Percentiles rank a stretch among this genome's conserved stretches.
phyloP scores from a whole-genome alignment of 2,113 vertebrate species.

The Mormoops blainvillei region DNA sequence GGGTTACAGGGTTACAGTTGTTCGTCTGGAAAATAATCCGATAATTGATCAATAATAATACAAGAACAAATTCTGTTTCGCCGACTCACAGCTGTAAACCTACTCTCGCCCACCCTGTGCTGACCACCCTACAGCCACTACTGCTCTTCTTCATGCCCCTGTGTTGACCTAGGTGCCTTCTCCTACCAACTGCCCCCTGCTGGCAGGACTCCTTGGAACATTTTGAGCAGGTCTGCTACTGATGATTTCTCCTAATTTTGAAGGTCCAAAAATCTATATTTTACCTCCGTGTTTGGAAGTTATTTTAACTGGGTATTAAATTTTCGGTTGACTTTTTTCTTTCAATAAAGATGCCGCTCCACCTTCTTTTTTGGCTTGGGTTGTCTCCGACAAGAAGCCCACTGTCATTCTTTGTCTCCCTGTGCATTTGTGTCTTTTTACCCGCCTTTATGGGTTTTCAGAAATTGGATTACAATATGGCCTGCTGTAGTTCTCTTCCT shows the following conservation, averaged over 20 bases:
- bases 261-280: neutral
- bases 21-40: too few relatives aligned
- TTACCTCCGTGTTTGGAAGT: neutral
- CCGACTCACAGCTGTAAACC: neutral
- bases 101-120: neutral
- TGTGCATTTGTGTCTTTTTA: neutral
- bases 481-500: neutral
- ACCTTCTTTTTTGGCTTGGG: neutral
- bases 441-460: neutral
- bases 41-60: too few relatives aligned
- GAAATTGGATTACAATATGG: neutral
- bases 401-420: neutral
- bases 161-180: neutral
- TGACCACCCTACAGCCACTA: neutral
- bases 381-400: neutral
- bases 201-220: neutral
- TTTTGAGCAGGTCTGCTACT: neutral
- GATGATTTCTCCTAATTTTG: neutral
- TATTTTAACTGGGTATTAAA: neutral
- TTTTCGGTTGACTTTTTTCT: neutral
- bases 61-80: too few relatives aligned
- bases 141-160: too few relatives aligned
- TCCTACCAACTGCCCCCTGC: neutral
- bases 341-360: neutral
- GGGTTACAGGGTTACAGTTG: neutral